Evolutionary conservation across 1,140 invertebrate species (phyloP), one percentile per base, ranked within the genome.

Genomic region (Varroa destructor): DNA sequence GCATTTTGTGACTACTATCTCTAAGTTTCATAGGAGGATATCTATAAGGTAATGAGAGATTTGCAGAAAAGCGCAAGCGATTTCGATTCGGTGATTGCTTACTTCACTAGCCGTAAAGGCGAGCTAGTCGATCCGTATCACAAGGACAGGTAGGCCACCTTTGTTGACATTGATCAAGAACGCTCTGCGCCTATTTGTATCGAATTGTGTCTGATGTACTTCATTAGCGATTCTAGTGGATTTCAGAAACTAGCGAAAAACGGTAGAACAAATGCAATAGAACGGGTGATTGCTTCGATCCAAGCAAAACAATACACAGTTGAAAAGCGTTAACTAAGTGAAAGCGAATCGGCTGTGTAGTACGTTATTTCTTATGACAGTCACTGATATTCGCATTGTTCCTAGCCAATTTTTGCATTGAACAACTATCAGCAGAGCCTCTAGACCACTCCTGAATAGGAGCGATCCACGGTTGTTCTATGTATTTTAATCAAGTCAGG

Each of bases 81-180:
- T 2, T 36, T 36, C 1, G 46, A 51, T 8, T 25, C 25, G 12
- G 61, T 36, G 3, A 40, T 67, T 37, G 61, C 46, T 2, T 67
- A 67, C 36, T 67, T 67, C 61, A 46, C 40, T 4, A 67, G 12
- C 12, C 40, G 10, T 1, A 10, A 67, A 40, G 61, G 40, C 8
- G 14, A 67, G 61, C 12, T 67, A 1, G 61, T 67, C 12, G 40
- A 37, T 8, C 37, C 61, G 12, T 67, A 37, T 37, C 14, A 67
- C 37, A 67, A 67, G 36, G 61, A 67, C 46, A 36, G 61, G 61
- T 4, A 67, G 2, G 4, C 10, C 14, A 67, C n/a, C 61, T 3
- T 67, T 12, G 40, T 67, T 2, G 61, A 67, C 37, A n/a, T 67
- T 12, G 12, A 46, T 67, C 40, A 67, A 67, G 36, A 58, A 40